phyloP scores from a whole-genome alignment of 2,888 invertebrate species.

The Arctia plantaginis region DNA sequence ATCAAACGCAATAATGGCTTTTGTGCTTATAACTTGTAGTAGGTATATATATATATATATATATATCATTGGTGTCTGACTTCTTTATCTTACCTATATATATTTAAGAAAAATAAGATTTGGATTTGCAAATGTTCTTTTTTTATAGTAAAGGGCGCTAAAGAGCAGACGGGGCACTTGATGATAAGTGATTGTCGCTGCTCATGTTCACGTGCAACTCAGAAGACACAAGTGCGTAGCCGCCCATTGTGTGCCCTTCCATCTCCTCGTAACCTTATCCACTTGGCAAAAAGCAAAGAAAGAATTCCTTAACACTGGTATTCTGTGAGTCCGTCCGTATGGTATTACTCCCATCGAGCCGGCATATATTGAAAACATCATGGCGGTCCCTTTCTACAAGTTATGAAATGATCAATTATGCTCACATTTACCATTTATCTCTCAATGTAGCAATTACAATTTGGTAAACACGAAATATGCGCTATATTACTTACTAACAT shows the following conservation, averaged over 20 bases:
- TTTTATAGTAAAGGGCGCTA: too few species aligned
- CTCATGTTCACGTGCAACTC: neutral
- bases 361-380: too few species aligned
- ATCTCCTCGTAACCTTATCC: neutral
- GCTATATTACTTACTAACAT: neutral
- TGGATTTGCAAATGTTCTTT: neutral
- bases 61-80: neutral
- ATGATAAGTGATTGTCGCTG: neutral
- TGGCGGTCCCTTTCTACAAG: neutral
- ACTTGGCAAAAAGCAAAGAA: neutral
- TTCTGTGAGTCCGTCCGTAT: too few species aligned
- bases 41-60: too few species aligned
- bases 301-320: neutral
- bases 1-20: constrained; percentile 4
- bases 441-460: neutral
- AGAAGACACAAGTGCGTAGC: neutral
- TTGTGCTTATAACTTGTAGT: neutral
- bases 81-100: neutral
- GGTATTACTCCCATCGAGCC: neutral
- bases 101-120: neutral
- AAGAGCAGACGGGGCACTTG: too few species aligned
- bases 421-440: neutral
- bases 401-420: neutral
- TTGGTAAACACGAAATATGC: neutral
- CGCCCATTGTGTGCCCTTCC: neutral